These are phyloP conservation scores for Saturnia pavonia DNA, from an alignment of 2,888 invertebrate genomes.

Conservation along the genomic window DNA sequence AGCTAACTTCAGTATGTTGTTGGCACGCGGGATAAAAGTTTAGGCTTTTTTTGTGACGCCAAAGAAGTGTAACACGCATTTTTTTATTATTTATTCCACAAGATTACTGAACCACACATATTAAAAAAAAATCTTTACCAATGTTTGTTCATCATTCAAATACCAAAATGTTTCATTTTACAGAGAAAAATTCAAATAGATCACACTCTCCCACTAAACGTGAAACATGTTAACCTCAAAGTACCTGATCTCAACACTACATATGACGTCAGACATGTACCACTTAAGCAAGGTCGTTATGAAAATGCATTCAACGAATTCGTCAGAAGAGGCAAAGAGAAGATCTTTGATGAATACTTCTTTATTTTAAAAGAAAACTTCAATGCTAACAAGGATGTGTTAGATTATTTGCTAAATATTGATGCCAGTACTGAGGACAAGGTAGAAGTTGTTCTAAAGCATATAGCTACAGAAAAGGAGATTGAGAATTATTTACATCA, in stretches of 20 bases:
- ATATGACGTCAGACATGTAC: constrained; percentile 59
- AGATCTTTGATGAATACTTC: constrained; percentile 62
- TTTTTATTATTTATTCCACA: too few relatives aligned
- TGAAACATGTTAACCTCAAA: constrained; percentile 51
- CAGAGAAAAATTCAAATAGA: constrained; percentile 68
- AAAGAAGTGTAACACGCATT: too few relatives aligned
- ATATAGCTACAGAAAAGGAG: constrained; percentile 61
- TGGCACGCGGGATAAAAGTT: too few relatives aligned
- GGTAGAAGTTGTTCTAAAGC: constrained; percentile 59
- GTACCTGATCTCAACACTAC: constrained; percentile 64
- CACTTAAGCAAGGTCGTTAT: constrained; percentile 56
- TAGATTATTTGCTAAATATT: constrained; percentile 60
- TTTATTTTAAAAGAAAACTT: constrained; percentile 40
- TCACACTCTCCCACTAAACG: constrained; percentile 55
- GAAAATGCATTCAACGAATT: constrained; percentile 70
- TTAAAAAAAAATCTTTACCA: neutral
- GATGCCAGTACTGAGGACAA: constrained; percentile 71
- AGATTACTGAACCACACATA: too few relatives aligned
- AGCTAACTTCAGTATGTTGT: too few relatives aligned
- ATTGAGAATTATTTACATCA: constrained; percentile 68
- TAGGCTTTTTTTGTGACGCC: too few relatives aligned
- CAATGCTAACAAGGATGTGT: constrained; percentile 43
- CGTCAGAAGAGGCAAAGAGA: constrained; percentile 65
- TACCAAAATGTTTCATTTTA: constrained; percentile 23
- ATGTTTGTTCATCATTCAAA: too few relatives aligned